phyloP scores from a whole-genome alignment of 1,140 invertebrate species.

The Drosophila serrata region DNA sequence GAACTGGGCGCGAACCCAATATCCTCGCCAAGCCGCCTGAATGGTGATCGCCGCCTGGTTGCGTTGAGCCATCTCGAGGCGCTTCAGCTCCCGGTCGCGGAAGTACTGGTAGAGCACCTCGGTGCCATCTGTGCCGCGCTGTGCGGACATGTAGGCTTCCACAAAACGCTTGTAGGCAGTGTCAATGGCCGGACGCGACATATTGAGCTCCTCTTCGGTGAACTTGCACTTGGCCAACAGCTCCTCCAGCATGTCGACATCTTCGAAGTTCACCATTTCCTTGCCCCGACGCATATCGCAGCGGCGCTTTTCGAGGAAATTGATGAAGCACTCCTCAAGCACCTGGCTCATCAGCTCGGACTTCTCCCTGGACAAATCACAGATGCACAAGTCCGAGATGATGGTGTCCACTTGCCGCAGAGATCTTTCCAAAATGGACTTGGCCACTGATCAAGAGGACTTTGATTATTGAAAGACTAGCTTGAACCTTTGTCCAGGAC shows the following conservation, averaged over 20 bases:
- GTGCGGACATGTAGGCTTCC: slow-evolving; percentile 76
- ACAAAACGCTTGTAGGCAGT: slow-evolving; percentile 77
- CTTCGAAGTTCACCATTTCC: slow-evolving; percentile 64
- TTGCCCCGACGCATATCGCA: slow-evolving; percentile 72
- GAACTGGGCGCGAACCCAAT: slow-evolving; percentile 51
- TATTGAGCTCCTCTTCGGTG: slow-evolving; percentile 59
- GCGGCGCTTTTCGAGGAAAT: slow-evolving; percentile 73
- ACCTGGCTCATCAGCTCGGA: slow-evolving; percentile 62
- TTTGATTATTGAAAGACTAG: not conserved
- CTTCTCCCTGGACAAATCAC: slow-evolving; percentile 72
- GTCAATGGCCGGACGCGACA: slow-evolving; percentile 72
- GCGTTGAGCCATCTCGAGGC: slow-evolving; percentile 43
- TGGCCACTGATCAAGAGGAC: slow-evolving; percentile 50
- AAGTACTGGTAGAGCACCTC: slow-evolving; percentile 79
- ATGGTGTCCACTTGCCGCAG: slow-evolving; percentile 71
- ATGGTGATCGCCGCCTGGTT: slow-evolving; percentile 62
- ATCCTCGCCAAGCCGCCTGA: slow-evolving; percentile 72
- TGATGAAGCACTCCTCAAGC: slow-evolving; percentile 79
- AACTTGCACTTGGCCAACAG: slow-evolving; percentile 70
- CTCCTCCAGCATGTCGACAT: slow-evolving; percentile 74
- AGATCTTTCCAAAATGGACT: slow-evolving; percentile 68
- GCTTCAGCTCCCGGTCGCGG: slow-evolving; percentile 72
- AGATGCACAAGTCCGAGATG: slow-evolving; percentile 75
- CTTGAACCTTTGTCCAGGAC: too few relatives aligned
- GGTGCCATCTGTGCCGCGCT: slow-evolving; percentile 63